phyloP scores from a whole-genome alignment of 30 jellyfish, hydroid and myxozoan species.

The Calvadosia cruxmelitensis region DNA sequence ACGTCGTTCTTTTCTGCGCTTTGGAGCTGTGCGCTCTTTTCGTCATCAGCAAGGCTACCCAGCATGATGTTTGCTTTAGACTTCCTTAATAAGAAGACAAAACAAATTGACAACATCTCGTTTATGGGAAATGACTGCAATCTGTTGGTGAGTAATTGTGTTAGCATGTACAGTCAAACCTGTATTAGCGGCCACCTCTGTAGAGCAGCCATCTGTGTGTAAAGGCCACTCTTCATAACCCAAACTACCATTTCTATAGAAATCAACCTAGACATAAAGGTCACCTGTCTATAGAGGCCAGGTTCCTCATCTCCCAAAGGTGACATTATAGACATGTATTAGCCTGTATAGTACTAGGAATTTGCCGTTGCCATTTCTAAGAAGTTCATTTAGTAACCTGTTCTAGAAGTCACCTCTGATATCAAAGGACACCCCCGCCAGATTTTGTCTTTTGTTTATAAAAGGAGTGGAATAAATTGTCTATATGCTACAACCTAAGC shows the following conservation, averaged over 20 bases:
- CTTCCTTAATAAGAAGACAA: conserved; percentile 21
- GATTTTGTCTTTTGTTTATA: no score
- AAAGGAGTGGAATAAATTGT: no score
- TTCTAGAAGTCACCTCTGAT: no score
- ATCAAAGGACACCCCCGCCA: no score
- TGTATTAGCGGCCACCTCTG: no score
- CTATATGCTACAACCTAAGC: no score
- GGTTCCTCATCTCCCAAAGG: background rate
- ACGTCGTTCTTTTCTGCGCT: conserved; percentile 69
- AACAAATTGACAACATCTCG: conserved; percentile 9
- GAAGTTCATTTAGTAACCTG: no score
- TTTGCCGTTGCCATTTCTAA: no score
- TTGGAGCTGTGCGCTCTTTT: conserved; percentile 72
- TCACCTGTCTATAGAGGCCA: background rate
- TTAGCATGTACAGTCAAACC: background rate
- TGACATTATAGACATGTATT: background rate
- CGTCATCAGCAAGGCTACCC: conserved; percentile 69
- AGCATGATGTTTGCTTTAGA: conserved; percentile 53
- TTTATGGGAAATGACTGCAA: conserved; percentile 51
- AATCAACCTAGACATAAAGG: no score
- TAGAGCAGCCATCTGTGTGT: background rate
- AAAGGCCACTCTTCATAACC: background rate
- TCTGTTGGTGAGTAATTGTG: conserved; percentile 44
- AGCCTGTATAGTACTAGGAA: no score
- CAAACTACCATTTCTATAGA: background rate